phyloP scores from a whole-genome alignment of 2,888 invertebrate species.

The Geophilus truncorum region DNA sequence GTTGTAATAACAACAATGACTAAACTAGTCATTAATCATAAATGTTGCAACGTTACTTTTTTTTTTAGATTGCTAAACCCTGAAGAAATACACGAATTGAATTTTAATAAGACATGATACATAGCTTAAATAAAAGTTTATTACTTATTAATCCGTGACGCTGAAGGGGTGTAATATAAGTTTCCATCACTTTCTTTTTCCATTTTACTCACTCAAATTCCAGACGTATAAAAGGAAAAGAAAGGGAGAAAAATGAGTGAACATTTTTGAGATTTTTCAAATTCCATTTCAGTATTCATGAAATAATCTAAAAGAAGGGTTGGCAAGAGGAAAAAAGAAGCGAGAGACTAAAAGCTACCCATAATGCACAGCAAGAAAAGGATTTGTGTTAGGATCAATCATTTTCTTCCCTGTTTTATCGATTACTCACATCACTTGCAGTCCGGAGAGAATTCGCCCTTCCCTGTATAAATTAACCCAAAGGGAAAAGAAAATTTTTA shows the following conservation, averaged over 20 bases:
- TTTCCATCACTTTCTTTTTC: neutral
- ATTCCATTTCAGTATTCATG: neutral
- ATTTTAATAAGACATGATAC: too few species aligned
- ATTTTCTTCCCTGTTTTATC: slow-evolving; percentile 3
- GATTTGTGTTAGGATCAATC: slow-evolving; percentile 10
- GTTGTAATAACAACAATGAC: too few species aligned
- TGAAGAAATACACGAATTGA: too few species aligned
- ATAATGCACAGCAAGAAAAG: neutral
- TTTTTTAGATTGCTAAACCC: too few species aligned
- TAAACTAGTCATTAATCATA: too few species aligned
- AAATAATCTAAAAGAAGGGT: neutral
- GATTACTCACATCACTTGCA: neutral
- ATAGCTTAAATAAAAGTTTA: too few species aligned
- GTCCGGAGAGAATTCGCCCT: neutral
- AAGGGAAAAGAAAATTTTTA: neutral
- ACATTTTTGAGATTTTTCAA: neutral
- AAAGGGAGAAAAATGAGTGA: neutral
- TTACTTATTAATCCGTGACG: too few species aligned
- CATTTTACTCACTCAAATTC: neutral
- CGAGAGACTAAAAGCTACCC: neutral
- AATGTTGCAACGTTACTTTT: too few species aligned
- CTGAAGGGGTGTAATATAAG: neutral
- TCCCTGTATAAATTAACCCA: neutral
- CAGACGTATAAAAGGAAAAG: neutral
- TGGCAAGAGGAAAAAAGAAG: neutral